A percentile compares a stretch with the other conserved stretches of the same genome.
phyloP scores from a whole-genome alignment of 2,113 vertebrate genomes.

The Gasterosteus aculeatus region DNA sequence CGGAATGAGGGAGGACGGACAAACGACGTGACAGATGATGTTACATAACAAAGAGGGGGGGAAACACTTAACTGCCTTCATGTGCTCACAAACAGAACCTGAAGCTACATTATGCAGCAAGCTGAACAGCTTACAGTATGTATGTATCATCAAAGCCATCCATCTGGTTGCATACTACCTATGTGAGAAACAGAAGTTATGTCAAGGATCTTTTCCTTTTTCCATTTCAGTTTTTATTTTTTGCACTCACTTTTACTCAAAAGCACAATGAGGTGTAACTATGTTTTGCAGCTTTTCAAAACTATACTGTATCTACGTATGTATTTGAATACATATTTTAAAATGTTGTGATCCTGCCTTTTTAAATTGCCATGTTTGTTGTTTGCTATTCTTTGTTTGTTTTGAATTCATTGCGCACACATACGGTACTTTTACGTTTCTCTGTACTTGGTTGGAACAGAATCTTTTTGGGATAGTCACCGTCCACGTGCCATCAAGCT shows the following conservation, averaged over 20 bases:
- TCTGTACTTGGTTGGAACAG: slow-evolving; percentile 17
- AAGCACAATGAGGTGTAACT: slow-evolving; percentile 43
- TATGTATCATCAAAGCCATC: background rate
- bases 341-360: slow-evolving; percentile 3
- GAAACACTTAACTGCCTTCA: slow-evolving; percentile 28
- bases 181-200: background rate
- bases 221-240: background rate
- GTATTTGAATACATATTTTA: slow-evolving; percentile 7
- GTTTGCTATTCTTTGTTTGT: slow-evolving; percentile 15
- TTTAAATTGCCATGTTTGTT: slow-evolving; percentile 8
- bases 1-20: background rate
- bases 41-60: slow-evolving; percentile 36
- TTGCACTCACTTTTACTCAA: background rate
- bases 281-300: slow-evolving; percentile 26
- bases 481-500: slow-evolving; percentile 31
- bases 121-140: background rate
- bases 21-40: slow-evolving; percentile 20
- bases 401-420: background rate
- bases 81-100: slow-evolving; percentile 26
- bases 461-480: slow-evolving; percentile 15
- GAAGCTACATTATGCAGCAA: slow-evolving; percentile 6
- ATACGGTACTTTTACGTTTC: background rate
- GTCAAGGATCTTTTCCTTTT: background rate
- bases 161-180: background rate
- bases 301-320: background rate